Evolutionary conservation across 2,797 vertebrate genomes (phyloP).

Genomic region (Parambassis ranga): DNA sequence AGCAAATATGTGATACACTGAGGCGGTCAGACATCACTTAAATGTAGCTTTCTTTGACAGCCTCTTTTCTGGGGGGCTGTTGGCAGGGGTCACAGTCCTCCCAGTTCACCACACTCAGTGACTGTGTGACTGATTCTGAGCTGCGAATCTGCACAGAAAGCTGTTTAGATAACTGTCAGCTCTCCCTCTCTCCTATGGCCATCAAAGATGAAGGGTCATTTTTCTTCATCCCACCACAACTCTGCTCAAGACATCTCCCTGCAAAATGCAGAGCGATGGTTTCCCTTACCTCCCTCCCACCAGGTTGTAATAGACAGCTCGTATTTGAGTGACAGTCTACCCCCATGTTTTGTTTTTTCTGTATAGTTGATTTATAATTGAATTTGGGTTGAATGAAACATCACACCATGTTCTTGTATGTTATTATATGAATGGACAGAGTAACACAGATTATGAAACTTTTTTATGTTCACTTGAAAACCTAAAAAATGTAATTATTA

Average conservation of each 20-base stretch:
- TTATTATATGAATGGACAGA: background rate
- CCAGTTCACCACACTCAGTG: conserved; percentile 39
- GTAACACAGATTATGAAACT: background rate
- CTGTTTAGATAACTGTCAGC: conserved; percentile 71
- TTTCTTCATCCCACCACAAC: conserved; percentile 67
- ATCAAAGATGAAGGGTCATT: conserved; percentile 71
- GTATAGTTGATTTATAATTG: background rate
- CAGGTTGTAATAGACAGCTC: conserved; percentile 34
- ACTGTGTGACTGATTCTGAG: conserved; percentile 60
- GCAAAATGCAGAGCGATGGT: conserved; percentile 45
- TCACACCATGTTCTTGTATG: background rate
- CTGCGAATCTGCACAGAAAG: conserved; percentile 53
- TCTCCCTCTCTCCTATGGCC: conserved; percentile 44
- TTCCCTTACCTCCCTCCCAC: conserved; percentile 33
- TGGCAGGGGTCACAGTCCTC: conserved; percentile 55
- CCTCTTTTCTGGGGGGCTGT: conserved; percentile 32
- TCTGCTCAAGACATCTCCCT: conserved; percentile 49
- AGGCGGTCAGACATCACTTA: conserved; percentile 48
- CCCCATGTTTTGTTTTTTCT: background rate
- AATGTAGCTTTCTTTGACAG: conserved; percentile 51
- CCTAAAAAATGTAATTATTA: background rate
- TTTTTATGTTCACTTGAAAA: background rate
- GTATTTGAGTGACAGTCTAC: conserved; percentile 43
- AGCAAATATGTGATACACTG: conserved; percentile 30
- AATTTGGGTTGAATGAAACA: background rate